Percentiles rank a stretch among this genome's conserved stretches.
These are phyloP conservation scores for Drosophila gunungcola DNA, from an alignment of 1,140 invertebrate species.

Conservation along the genomic window DNA sequence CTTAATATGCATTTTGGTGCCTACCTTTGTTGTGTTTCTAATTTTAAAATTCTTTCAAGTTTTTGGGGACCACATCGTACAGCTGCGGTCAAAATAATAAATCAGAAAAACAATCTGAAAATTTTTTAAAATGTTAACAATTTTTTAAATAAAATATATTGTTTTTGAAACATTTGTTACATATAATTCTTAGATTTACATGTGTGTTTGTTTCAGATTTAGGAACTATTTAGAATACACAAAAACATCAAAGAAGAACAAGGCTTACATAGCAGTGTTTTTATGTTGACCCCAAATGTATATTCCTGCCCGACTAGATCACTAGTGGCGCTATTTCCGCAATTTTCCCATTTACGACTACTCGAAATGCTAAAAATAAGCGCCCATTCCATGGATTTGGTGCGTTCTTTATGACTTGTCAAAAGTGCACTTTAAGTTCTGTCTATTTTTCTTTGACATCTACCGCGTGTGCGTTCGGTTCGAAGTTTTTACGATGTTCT, in stretches of 20 bases:
- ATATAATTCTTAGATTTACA: too few relatives aligned
- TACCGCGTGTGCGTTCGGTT: constrained; percentile 11
- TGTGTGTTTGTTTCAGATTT: too few relatives aligned
- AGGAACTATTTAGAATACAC: too few relatives aligned
- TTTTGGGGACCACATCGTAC: constrained; percentile 3
- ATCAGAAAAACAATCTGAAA: background rate
- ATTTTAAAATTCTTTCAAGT: constrained; percentile 29
- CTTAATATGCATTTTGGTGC: constrained; percentile 3
- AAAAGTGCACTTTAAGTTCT: constrained; percentile 43
- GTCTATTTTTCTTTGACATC: constrained; percentile 26
- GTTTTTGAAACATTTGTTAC: too few relatives aligned
- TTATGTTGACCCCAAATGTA: constrained; percentile 1
- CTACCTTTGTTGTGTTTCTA: constrained; percentile 25
- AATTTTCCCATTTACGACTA: constrained; percentile 47
- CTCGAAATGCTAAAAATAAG: constrained; percentile 48
- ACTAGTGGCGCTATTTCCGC: constrained; percentile 40
- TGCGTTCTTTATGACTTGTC: constrained; percentile 53
- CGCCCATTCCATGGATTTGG: constrained; percentile 20
- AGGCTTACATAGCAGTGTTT: too few relatives aligned
- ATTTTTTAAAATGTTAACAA: too few relatives aligned
- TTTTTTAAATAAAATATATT: too few relatives aligned
- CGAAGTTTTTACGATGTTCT: constrained; percentile 17
- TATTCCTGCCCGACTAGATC: constrained; percentile 12
- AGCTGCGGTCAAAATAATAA: background rate
- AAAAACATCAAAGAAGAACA: too few relatives aligned